Percentiles rank a stretch among this genome's conserved stretches.
These are phyloP conservation scores for Ectropis crepuscularia DNA, from an alignment of 2,888 invertebrate species.

Conservation along the genomic window DNA sequence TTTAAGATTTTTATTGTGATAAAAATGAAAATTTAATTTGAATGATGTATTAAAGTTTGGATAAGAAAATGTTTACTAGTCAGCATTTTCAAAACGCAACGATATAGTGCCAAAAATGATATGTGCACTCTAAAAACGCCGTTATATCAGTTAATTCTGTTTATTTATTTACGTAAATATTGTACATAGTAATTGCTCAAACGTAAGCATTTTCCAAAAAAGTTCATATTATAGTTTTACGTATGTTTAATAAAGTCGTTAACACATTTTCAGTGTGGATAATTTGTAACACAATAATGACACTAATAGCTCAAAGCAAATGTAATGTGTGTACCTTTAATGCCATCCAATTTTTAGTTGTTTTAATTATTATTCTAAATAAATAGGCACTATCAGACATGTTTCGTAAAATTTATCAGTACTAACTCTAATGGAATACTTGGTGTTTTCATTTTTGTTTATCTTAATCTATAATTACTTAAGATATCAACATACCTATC, in stretches of 20 bases:
- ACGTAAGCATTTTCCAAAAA: no score
- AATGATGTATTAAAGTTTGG: constrained; percentile 34
- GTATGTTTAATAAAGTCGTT: no score
- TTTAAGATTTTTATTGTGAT: constrained; percentile 45
- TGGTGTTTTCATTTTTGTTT: constrained; percentile 9
- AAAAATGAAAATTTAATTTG: constrained; percentile 32
- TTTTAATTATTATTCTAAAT: no score
- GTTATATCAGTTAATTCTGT: constrained; percentile 21
- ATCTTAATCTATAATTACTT: constrained; percentile 8
- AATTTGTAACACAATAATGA: no score
- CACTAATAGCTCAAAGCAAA: no score
- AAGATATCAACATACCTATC: constrained; percentile 7
- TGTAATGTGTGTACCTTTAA: no score
- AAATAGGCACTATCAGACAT: not conserved
- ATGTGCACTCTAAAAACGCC: constrained; percentile 61
- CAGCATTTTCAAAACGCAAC: constrained; percentile 57
- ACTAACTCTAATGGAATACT: not conserved
- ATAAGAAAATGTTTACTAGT: constrained; percentile 62
- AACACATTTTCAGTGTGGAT: no score
- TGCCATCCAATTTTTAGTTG: no score
- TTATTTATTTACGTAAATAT: constrained; percentile 57
- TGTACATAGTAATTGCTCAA: constrained; percentile 5
- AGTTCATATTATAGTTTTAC: no score
- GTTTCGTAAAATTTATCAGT: constrained; percentile 11
- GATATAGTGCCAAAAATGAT: constrained; percentile 70